Base-by-base conservation (phyloP, 1,140 invertebrate species). In the roundworm (Caenorhabditis elegans) region DNA sequence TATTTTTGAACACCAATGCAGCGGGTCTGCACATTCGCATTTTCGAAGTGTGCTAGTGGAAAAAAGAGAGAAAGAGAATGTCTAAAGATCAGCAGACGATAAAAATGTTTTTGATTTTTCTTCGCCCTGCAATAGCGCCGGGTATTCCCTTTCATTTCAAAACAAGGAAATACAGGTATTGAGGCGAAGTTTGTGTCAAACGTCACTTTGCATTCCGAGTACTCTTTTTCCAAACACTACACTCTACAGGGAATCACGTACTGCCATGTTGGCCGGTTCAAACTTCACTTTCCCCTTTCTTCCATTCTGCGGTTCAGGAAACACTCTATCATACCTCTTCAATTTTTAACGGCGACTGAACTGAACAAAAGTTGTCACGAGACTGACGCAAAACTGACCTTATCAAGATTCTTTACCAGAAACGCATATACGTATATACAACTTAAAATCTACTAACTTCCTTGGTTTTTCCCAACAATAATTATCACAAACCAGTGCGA, bases 131-230 rank as follows among this genome's bases (percentile, higher is more conserved):
- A 70, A 70, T 39, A 60, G 22, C 55, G 17, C 28, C 22, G n/a
- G 36, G 28, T 34, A 36, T 39, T 39, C 34, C 60, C 34, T 1
- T n/a, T 53, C 6, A 19, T 8, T 43, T 15, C n/a, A n/a, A 60
- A 15, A 60, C 34, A 22, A 39, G 3, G 17, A 39, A 24, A 70
- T 22, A 36, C 17, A 70, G n/a, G 39, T 70, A 13, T 28, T 60
- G n/a, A 60, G 39, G 36, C 11, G 60, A 70, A 70, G 34, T 70
- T 39, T 24, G 55, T 34, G 55, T 6, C n/a, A 34, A 70, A 70
- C 60, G 60, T 70, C 60, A 70, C n/a, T 70, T 19, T n/a, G n/a
- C n/a, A 70, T 70, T 36, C 31, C 53, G 26, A 60, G 53, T 60
- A 34, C 53, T 60, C 53, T 31, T 8, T 3, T 60, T 60, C 53